Evolutionary conservation across 2,888 invertebrate genomes (phyloP), one percentile per base, ranked within the genome.

Genomic region (Thumatha senex): DNA sequence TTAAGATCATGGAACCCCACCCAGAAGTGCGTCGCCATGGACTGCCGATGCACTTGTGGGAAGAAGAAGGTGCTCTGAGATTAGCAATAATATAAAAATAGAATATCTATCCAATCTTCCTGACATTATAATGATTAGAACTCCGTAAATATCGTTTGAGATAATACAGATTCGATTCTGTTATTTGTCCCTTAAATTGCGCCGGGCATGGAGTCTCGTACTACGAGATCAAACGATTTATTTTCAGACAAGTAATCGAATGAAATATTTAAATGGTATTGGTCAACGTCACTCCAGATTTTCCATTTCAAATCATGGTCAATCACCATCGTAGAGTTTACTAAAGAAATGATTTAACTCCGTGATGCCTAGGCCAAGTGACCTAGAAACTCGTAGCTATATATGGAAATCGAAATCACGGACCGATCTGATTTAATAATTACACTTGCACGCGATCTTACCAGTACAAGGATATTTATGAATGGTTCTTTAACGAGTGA

Each of bases 141-240:
- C 18, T 24, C 3, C 18, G 18, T 24, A 24, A 24, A 24, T 24
- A 24, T 24, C 18, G 18, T 5, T 24, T 24, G 18, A 5, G 2
- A 24, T 24, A 24, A 24, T 24, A 36, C 3, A 14, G 36, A 12
- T 13, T 29, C 3, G 9, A 40, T 40, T 11, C 36, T 43, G 63
- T 64, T 58, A 44, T 44, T 52, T 24, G 49, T 63, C 63, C 45
- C 43, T 58, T 46, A 41, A 40, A 39, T 40, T 35, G 33, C 5
- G 39, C 33, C 29, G 43, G 42, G 54, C 51, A 44, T 35, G 33
- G 35, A 51, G 48, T 45, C 42, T 44, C 40, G 51, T 39, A 36
- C n/a, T 24, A 13, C 12, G 51, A 53, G 59, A 63, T 64, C 63
- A 66, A 66, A 64, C 63, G 49, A 49, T 66, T 49, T 64, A 64